Base-by-base conservation (phyloP, 2,113 vertebrate genomes). In the Platichthys stellatus region DNA sequence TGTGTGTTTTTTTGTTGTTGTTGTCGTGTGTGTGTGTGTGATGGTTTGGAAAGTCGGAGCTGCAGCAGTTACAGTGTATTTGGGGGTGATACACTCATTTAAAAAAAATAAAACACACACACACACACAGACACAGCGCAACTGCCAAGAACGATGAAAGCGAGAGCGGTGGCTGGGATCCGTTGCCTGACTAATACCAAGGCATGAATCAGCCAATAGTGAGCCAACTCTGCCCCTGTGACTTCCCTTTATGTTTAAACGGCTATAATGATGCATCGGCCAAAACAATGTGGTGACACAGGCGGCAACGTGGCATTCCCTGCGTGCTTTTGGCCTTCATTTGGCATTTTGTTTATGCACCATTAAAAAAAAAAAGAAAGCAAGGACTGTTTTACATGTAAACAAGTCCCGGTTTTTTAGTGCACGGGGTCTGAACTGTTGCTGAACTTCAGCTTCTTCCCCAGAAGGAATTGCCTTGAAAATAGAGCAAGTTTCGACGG, bases 191-290 rank as follows among this genome's bases (percentile, higher is more conserved):
- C 86, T 90, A 86, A 89, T 85, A 63, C 78, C 13, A 63, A 85
- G 78, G 80, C 86, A 83, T 88, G 87, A 88, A 89, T 85, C 88
- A 89, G 82, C 86, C 89, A 82, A 83, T 82, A 63, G 83, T 56
- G 84, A 86, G 86, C 87, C 85, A 88, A 83, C 83, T 81, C 78
- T 71, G 80, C 62, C 66, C 70, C 78, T 58, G 82, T 57, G 77
- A 89, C 86, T 85, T 83, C 81, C 81, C 83, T 89, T 83, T 76
- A 80, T 78, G 83, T 79, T 80, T 58, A 72, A 78, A 85, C 85
- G 66, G 69, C 83, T 74, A 63, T 76, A 80, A 74, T 58, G 64
- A 85, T 54, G 78, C 18, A 56, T 68, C 59, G 70, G 58, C 81
- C 69, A 86, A 86, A 81, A 81, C 83, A 83, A 78, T 75, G 69